Conservation (phyloP, 2,113 vertebrate species). For the Pionites leucogaster region DNA sequence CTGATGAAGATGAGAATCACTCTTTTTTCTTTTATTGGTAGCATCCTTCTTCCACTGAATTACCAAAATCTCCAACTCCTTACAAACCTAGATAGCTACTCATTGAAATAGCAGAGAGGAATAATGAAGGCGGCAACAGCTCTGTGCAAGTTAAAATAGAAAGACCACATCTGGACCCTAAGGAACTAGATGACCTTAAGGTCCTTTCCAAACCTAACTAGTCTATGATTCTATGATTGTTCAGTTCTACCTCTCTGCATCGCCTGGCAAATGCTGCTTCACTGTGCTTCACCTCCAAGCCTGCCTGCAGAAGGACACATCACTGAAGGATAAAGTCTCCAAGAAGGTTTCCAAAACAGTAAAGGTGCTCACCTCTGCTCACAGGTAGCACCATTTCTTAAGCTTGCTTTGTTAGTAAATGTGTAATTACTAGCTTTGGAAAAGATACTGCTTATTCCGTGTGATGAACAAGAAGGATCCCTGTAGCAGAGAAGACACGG, state of each 20-base stretch:
- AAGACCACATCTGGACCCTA: background rate
- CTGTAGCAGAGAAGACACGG: background rate
- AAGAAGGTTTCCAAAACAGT: background rate
- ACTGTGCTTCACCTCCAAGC: background rate
- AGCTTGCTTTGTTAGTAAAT: background rate
- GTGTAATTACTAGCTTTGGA: background rate
- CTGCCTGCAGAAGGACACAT: fast-evolving
- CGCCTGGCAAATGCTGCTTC: background rate
- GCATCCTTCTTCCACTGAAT: background rate
- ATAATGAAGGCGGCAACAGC: fast-evolving
- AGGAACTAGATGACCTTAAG: no score
- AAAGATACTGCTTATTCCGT: fast-evolving
- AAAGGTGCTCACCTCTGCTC: background rate
- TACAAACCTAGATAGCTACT: background rate
- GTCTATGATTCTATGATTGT: no score
- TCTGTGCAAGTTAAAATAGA: background rate
- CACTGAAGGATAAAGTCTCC: background rate
- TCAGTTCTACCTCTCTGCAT: background rate
- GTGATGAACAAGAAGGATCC: fast-evolving
- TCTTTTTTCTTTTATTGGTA: background rate
- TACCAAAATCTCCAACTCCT: background rate
- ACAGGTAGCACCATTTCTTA: background rate
- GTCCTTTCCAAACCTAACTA: no score
- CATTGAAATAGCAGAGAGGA: background rate
- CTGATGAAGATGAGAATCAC: background rate